Percentiles rank a stretch among this genome's conserved stretches.
phyloP scores from a whole-genome alignment of 2,888 invertebrate species.

The Chrysomela aeneicollis region DNA sequence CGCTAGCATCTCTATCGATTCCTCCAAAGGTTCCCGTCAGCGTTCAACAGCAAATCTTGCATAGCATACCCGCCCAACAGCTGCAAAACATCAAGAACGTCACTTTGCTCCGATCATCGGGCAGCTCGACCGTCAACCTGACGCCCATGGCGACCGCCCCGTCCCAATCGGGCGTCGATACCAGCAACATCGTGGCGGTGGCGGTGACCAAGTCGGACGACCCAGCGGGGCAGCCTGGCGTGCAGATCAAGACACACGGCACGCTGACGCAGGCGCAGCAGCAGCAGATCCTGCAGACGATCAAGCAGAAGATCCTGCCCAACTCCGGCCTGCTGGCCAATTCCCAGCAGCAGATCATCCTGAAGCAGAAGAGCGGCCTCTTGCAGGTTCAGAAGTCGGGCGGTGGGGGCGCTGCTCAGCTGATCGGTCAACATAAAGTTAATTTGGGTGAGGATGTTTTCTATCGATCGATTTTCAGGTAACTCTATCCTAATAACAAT shows the following conservation, averaged over 20 bases:
- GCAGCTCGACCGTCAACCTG: constrained; percentile 37
- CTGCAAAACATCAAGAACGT: constrained; percentile 59
- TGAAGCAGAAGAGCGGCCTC: constrained; percentile 60
- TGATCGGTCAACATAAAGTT: constrained; percentile 37
- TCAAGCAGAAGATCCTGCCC: constrained; percentile 57
- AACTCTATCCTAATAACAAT: too few species aligned
- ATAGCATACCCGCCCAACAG: constrained; percentile 56
- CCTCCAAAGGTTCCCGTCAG: constrained; percentile 38
- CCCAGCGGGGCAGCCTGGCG: constrained; percentile 43
- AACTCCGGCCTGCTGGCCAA: constrained; percentile 55
- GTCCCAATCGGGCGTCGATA: constrained; percentile 32
- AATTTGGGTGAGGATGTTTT: constrained; percentile 28
- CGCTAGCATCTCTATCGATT: too few species aligned
- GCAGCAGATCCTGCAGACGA: constrained; percentile 62
- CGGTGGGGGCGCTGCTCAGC: constrained; percentile 33
- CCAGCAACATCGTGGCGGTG: constrained; percentile 45
- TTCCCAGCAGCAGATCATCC: constrained; percentile 61
- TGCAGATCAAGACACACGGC: constrained; percentile 53
- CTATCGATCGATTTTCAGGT: too few species aligned
- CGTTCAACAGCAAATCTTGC: constrained; percentile 55
- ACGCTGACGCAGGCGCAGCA: constrained; percentile 60
- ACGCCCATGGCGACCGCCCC: constrained; percentile 32
- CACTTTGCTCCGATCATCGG: constrained; percentile 52
- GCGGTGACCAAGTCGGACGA: constrained; percentile 45
- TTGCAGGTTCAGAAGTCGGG: constrained; percentile 43